Evolutionary conservation across 2,113 vertebrate genomes (phyloP), one percentile per base, ranked within the genome.

Genomic region (Poeciliopsis prolifica): DNA sequence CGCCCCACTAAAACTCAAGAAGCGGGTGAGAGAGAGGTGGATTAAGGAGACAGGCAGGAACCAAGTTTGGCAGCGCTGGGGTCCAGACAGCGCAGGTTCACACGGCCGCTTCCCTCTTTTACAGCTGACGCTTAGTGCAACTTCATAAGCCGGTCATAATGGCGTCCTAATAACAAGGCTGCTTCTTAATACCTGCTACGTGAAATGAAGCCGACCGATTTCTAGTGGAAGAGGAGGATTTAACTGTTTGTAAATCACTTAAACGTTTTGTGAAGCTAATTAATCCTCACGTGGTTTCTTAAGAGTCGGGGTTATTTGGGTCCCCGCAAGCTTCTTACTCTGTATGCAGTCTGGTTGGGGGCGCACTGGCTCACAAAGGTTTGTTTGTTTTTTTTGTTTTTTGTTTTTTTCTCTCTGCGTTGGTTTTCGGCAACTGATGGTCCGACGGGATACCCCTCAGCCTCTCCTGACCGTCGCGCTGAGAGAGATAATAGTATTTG

Each of bases 21-120:
- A 60, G 73, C 26, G 10, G 61, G 70, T 61, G 51, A 35, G 35
- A 35, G 35, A 35, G 35, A 11, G 35, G 35, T 11, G 68, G 82
- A 85, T 86, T 79, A 85, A n/a, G 73, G 26, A 35, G 42, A 58
- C 54, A 17, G 67, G n/a, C 9, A 61, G 60, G 70, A 42, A 40
- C 19, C 3, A 8, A 33, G 19, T 26, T 22, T 30, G 68, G 44
- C 28, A 69, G 35, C 62, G 61, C 35, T 61, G 35, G 65, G 37
- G 2, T 24, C 28, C 61, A 40, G 40, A 28, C 4, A 40, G 63
- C 48, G 26, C 15, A 19, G 64, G 28, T 8, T 11, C 33, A 19
- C 44, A 48, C 15, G 5, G 6, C 44, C 5, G 17, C 44, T 17
- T 48, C 17, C 17, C 44, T 48, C 44, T 19, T 48, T 48, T 48